These are phyloP conservation scores for Glossophaga mutica DNA, from an alignment of 2,797 vertebrate genomes.

Conservation along the genomic window DNA sequence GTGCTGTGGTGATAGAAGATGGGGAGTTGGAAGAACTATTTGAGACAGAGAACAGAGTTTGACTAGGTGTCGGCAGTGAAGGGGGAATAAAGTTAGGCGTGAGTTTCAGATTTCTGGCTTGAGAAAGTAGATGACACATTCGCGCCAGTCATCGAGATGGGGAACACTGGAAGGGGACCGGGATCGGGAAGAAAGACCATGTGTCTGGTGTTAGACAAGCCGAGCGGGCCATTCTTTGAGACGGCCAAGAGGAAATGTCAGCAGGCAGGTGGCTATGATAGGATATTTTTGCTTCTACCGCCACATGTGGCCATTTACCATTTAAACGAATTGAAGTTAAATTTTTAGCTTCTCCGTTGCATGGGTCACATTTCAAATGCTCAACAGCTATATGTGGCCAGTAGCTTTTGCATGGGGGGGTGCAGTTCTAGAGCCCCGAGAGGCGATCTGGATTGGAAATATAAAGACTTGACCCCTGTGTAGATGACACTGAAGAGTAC, in stretches of 20 bases:
- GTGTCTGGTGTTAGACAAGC: not conserved
- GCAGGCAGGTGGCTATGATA: not conserved
- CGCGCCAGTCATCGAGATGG: not conserved
- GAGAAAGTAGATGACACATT: not conserved
- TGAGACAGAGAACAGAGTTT: not conserved
- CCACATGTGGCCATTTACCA: not conserved
- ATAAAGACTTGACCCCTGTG: not conserved
- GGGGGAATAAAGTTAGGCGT: not conserved
- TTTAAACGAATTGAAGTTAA: not conserved
- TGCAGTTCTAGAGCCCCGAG: not conserved
- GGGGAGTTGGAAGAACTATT: not conserved
- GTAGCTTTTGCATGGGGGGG: not conserved
- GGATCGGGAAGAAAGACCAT: not conserved
- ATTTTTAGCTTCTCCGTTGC: not conserved
- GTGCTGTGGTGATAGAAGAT: not conserved
- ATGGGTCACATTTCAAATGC: not conserved
- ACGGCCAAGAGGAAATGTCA: not conserved
- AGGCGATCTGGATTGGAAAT: not conserved
- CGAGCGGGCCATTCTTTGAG: not conserved
- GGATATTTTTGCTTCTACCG: not conserved
- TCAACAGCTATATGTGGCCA: not conserved
- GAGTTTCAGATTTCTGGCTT: not conserved
- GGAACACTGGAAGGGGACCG: not conserved
- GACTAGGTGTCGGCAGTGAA: not conserved
- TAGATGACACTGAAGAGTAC: not conserved